A percentile compares a stretch with the other conserved stretches of the same genome.
These are phyloP conservation scores for Yponomeuta evonymella DNA, from an alignment of 2,888 invertebrate genomes.

Conservation along the genomic window DNA sequence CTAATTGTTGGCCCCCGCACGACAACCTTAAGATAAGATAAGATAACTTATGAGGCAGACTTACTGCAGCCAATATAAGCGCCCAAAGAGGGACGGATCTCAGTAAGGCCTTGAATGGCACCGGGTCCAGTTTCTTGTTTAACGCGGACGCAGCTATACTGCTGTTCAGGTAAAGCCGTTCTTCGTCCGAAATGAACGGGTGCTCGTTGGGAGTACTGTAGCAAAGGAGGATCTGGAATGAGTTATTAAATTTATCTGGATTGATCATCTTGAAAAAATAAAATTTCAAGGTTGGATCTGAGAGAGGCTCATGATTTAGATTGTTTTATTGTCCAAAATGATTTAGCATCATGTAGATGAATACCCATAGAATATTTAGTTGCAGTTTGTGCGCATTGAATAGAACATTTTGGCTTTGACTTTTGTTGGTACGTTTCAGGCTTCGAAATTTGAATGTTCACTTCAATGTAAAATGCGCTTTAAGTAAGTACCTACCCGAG, in stretches of 20 bases:
- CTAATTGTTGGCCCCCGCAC: too few species aligned
- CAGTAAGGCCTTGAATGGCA: slow-evolving; percentile 81
- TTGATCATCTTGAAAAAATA: not conserved
- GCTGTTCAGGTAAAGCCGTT: slow-evolving; percentile 63
- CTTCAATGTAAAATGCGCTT: too few species aligned
- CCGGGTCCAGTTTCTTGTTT: slow-evolving; percentile 72
- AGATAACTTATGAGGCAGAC: slow-evolving; percentile 24
- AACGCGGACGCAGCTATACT: slow-evolving; percentile 73
- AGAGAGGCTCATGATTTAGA: too few species aligned
- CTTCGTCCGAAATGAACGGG: slow-evolving; percentile 72
- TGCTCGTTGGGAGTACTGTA: slow-evolving; percentile 68
- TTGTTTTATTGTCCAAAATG: too few species aligned
- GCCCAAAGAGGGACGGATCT: slow-evolving; percentile 81
- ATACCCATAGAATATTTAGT: too few species aligned
- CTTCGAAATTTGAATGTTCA: too few species aligned
- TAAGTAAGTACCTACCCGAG: not conserved
- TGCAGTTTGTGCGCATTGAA: too few species aligned
- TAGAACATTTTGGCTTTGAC: too few species aligned
- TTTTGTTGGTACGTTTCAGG: too few species aligned
- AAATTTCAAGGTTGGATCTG: not conserved
- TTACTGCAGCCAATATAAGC: slow-evolving; percentile 80
- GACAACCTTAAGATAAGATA: too few species aligned
- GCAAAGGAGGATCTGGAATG: slow-evolving; percentile 53
- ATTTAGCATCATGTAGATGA: too few species aligned
- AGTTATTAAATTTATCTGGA: too few species aligned